These are phyloP conservation scores for Sinodicranocentrus sp. DNA, from an alignment of 2,888 invertebrate genomes.

Conservation along the genomic window DNA sequence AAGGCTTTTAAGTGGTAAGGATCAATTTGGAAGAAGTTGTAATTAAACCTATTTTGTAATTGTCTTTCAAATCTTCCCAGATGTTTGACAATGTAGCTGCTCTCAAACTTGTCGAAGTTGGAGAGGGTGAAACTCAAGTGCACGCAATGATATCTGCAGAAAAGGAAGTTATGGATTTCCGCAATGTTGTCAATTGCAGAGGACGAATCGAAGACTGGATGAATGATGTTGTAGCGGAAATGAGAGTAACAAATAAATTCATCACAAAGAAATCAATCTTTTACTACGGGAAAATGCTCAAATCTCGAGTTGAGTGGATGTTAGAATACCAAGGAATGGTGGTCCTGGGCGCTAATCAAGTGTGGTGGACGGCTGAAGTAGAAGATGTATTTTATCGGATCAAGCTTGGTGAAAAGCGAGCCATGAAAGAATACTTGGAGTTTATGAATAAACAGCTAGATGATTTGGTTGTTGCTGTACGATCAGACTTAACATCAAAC, in stretches of 20 bases:
- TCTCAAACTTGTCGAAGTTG: conserved; percentile 84
- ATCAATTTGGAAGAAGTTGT: no score
- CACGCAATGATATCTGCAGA: conserved; percentile 93
- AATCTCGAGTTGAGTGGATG: conserved; percentile 87
- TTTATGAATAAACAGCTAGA: conserved; percentile 90
- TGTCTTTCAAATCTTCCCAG: conserved; percentile 79
- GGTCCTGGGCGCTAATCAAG: conserved; percentile 89
- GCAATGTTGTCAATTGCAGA: conserved; percentile 84
- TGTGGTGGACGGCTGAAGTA: conserved; percentile 98
- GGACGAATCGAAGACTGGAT: conserved; percentile 96
- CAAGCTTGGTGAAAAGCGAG: conserved; percentile 85
- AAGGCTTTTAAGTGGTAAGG: no score
- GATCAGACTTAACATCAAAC: conserved; percentile 86
- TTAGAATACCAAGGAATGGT: conserved; percentile 93
- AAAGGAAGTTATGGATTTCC: conserved; percentile 91
- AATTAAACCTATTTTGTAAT: no score
- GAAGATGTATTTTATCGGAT: conserved; percentile 87
- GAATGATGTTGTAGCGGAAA: conserved; percentile 90
- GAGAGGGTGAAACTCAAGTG: conserved; percentile 84
- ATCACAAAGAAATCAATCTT: conserved; percentile 93
- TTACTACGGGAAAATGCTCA: conserved; percentile 88
- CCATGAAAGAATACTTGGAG: conserved; percentile 93
- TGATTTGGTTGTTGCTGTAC: conserved; percentile 86
- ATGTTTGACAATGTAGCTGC: conserved; percentile 95
- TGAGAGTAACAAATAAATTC: conserved; percentile 89